Evolutionary conservation across 2,888 invertebrate genomes (phyloP).

Genomic region (Andrena hattorfiana): DNA sequence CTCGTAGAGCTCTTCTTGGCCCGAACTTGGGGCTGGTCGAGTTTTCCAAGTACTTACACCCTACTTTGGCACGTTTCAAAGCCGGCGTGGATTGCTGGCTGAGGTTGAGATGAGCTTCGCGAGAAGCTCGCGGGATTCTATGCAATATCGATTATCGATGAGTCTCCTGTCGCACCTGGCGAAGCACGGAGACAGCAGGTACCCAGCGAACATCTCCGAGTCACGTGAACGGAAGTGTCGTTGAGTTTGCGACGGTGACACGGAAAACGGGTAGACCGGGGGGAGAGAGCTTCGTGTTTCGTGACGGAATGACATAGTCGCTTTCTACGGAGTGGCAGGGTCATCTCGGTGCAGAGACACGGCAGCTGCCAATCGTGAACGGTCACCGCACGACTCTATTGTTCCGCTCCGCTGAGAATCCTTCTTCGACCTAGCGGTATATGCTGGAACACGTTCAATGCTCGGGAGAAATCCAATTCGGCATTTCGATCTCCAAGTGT

Average conservation of each 20-base stretch:
- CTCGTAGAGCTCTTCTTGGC: constrained; percentile 50
- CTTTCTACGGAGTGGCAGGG: constrained; percentile 76
- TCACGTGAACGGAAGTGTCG: constrained; percentile 65
- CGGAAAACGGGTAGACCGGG: constrained; percentile 36
- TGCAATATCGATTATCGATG: constrained; percentile 16
- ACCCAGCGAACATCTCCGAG: constrained; percentile 54
- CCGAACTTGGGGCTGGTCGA: constrained; percentile 18
- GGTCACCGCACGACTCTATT: constrained; percentile 78
- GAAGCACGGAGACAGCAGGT: constrained; percentile 54
- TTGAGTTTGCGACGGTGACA: constrained; percentile 37
- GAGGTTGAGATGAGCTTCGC: constrained; percentile 12
- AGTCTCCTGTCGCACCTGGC: constrained; percentile 29
- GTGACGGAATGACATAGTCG: constrained; percentile 75
- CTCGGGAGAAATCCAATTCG: background rate
- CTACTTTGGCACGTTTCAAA: constrained; percentile 1
- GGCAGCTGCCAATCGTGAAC: constrained; percentile 77
- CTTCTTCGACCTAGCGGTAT: constrained; percentile 2
- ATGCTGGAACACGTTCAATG: background rate
- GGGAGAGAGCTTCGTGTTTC: constrained; percentile 62
- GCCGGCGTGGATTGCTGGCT: background rate
- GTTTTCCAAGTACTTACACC: constrained; percentile 10
- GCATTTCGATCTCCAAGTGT: background rate
- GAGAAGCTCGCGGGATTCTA: constrained; percentile 23
- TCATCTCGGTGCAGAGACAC: constrained; percentile 78
- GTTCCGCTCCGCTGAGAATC: constrained; percentile 50